phyloP scores from a whole-genome alignment of 92 coral and sea anemone genomes.

The Blastomussa wellsi region DNA sequence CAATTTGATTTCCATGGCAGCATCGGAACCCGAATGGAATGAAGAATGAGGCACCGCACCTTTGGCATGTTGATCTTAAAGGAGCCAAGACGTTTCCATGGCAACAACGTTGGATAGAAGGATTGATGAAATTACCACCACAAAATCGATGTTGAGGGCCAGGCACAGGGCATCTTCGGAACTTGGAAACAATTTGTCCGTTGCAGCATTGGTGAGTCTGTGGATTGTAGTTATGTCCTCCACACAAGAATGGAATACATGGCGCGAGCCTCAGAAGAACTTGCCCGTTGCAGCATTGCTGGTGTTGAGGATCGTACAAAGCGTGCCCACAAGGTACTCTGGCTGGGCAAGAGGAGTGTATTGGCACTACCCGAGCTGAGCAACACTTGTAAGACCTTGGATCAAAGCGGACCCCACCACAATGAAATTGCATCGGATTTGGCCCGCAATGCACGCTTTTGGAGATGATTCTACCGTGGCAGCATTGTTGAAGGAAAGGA shows the following conservation, averaged over 20 bases:
- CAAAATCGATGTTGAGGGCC: constrained; percentile 3
- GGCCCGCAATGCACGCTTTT: background rate
- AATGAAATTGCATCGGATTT: background rate
- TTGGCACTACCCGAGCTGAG: background rate
- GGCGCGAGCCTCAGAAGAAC: background rate
- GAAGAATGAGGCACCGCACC: constrained; percentile 1
- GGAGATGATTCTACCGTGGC: constrained; percentile 8
- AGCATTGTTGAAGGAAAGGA: constrained; percentile 3
- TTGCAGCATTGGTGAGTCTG: constrained; percentile 6
- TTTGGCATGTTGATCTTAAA: background rate
- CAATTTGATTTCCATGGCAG: background rate
- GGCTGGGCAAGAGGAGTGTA: background rate
- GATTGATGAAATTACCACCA: constrained; percentile 10
- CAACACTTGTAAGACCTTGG: constrained; percentile 9
- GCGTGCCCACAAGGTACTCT: constrained; percentile 9
- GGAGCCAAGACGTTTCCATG: constrained; percentile 17
- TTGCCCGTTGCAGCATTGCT: constrained; percentile 28
- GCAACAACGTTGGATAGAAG: constrained; percentile 20
- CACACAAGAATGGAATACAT: constrained; percentile 18
- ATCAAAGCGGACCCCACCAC: constrained; percentile 4
- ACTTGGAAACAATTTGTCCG: constrained; percentile 10
- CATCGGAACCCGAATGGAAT: constrained; percentile 14
- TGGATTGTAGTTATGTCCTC: constrained; percentile 16
- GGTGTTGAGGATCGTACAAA: background rate
- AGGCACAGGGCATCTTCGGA: background rate